phyloP scores from a whole-genome alignment of 2,888 invertebrate genomes.

The Acleris emargana region DNA sequence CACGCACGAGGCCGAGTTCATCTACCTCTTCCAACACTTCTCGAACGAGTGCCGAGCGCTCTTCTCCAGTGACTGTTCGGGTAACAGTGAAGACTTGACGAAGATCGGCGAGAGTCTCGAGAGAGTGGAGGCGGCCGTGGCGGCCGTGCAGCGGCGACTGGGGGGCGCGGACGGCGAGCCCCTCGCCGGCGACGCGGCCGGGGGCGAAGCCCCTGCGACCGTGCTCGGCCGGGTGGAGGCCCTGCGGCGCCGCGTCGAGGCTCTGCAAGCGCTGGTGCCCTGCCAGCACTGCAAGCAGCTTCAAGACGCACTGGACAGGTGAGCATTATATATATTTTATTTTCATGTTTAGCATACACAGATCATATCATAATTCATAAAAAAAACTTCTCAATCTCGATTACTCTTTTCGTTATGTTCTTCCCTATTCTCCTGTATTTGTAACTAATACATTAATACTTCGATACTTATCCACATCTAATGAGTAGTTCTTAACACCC shows the following conservation, averaged over 20 bases:
- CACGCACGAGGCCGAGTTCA: conserved; percentile 86
- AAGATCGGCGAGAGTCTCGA: conserved; percentile 82
- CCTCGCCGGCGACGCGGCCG: conserved; percentile 44
- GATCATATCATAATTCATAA: no score
- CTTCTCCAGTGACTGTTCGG: conserved; percentile 82
- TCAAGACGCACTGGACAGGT: conserved; percentile 82
- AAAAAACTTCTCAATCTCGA: not conserved
- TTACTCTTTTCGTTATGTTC: not conserved
- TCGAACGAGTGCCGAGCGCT: conserved; percentile 85
- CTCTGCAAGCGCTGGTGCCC: conserved; percentile 76
- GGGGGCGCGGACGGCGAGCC: conserved; percentile 46
- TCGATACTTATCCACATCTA: not conserved
- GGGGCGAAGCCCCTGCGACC: conserved; percentile 35
- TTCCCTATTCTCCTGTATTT: not conserved
- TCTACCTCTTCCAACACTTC: conserved; percentile 86
- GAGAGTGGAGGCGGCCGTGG: conserved; percentile 76
- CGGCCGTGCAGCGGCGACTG: conserved; percentile 67
- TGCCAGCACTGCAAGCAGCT: conserved; percentile 81
- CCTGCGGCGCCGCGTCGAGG: conserved; percentile 75
- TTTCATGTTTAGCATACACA: no score
- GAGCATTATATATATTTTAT: conserved; percentile 23
- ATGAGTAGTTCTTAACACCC: not conserved
- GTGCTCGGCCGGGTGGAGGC: conserved; percentile 69
- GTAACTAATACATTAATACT: not conserved
- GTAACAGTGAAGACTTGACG: conserved; percentile 83